Conservation (phyloP, 2,113 vertebrate species). For the Mus spicilegus region DNA sequence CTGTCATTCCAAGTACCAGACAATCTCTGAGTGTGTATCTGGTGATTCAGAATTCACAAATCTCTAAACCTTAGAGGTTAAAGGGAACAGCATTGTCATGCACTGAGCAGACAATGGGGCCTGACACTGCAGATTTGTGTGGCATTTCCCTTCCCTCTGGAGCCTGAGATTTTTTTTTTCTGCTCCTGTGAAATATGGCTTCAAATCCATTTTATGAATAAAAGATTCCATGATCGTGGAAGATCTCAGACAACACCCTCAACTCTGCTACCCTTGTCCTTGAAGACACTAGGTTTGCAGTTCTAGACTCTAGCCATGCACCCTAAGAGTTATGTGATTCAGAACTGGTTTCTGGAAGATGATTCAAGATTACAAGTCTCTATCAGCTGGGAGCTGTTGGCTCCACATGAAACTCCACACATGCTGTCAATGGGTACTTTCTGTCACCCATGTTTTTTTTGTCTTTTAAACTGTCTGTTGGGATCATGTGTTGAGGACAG, state of each 20-base stretch:
- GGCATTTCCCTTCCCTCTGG: neutral
- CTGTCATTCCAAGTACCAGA: neutral
- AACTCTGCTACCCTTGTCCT: neutral
- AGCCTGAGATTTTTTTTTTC: neutral
- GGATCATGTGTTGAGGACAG: rapidly evolving
- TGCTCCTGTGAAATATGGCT: neutral
- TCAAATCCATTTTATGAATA: neutral
- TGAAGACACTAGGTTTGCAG: neutral
- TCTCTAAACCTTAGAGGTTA: neutral
- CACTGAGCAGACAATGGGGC: neutral
- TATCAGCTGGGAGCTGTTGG: neutral
- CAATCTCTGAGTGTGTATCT: neutral
- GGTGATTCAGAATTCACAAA: neutral
- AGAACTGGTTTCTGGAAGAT: neutral
- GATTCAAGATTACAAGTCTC: neutral
- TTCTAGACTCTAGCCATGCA: neutral
- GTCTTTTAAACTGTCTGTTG: neutral
- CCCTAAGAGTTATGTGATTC: neutral
- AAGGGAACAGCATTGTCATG: neutral
- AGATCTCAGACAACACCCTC: neutral
- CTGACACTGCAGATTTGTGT: neutral
- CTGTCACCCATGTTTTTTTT: neutral
- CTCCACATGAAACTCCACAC: neutral
- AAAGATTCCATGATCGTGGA: neutral
- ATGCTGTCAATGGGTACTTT: neutral